Evolutionary conservation across 2,888 invertebrate species (phyloP), one percentile per base, ranked within the genome.

Genomic region (Temnothorax ravouxi): DNA sequence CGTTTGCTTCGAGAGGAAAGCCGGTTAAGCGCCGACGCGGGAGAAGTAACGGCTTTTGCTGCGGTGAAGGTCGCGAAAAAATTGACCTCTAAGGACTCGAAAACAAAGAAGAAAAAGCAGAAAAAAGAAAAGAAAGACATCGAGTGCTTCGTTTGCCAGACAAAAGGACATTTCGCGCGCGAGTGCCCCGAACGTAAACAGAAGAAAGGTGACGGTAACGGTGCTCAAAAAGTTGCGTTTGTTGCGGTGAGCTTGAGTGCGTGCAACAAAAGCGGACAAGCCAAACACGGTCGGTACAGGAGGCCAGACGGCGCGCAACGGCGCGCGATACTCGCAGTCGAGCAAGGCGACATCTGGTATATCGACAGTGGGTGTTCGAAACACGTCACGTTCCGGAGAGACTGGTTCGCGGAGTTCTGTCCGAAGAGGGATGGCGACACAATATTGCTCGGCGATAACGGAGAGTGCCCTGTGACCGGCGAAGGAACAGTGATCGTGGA

Each of bases 101-200:
- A 13, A 47, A 21, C 18, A 3, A 54, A 54, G 54, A 21, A 21
- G 52, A 21, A 21, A 18, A 21, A 54, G 54, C 9, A 54, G 13
- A 71, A 71, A 41, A 11, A 38, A 56, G 29, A 82, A n/a, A 54
- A 54, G 8, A 54, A 54, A 3, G 54, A 54, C 54, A 54, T 54
- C 21, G n/a, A n/a, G 21, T 54, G 54, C 9, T 54, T n/a, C 3
- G 2, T n/a, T n/a, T 54, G 54, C 6, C 54, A 54, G 0, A 54
- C 6, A 9, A 54, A 54, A 21, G 21, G 21, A 54, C 54, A 54
- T 21, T 54, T 54, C 2, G 21, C 54, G 54, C 54, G 54, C 3
- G 54, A 54, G 8, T 54, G 54, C 54, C 54, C 54, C 3, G 21
- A 54, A 9, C 47, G 15, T 3, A 54, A n/a, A n/a, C 21, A 21